Evolutionary conservation across 2,888 invertebrate genomes (phyloP).

Genomic region (Pammene fasciana): DNA sequence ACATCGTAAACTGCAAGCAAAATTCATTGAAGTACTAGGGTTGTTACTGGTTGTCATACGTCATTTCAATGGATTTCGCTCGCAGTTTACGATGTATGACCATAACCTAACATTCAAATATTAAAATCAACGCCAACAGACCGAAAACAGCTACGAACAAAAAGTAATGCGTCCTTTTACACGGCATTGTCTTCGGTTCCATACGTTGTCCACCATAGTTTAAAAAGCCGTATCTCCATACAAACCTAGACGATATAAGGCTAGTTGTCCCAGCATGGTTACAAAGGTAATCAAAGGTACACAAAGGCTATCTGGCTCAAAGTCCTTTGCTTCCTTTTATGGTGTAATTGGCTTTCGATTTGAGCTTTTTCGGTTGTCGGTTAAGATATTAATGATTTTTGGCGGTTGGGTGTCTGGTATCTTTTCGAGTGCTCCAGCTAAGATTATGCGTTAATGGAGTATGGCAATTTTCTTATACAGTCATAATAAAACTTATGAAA

Average conservation of each 20-base stretch:
- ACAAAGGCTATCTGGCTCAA: constrained; percentile 72
- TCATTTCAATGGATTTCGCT: no score
- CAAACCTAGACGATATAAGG: neutral
- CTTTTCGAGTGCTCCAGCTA: neutral
- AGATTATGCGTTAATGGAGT: no score
- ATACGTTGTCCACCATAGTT: constrained; percentile 44
- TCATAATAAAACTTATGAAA: no score
- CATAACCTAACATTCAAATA: constrained; percentile 42
- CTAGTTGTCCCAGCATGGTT: neutral
- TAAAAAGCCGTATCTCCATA: neutral
- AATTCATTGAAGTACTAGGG: no score
- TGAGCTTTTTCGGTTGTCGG: constrained; percentile 25
- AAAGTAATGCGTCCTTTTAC: constrained; percentile 56
- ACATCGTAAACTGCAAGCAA: no score
- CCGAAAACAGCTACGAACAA: constrained; percentile 46
- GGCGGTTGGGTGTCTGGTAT: constrained; percentile 3
- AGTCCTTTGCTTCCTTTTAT: constrained; percentile 70
- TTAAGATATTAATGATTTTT: constrained; percentile 25
- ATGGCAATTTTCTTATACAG: no score
- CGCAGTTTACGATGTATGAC: neutral
- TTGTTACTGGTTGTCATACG: no score
- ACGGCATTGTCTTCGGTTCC: constrained; percentile 54
- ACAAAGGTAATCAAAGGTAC: constrained; percentile 77
- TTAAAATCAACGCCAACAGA: constrained; percentile 48
- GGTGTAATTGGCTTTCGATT: constrained; percentile 61